phyloP scores from a whole-genome alignment of 2,113 vertebrate species.

The Chaenocephalus aceratus region DNA sequence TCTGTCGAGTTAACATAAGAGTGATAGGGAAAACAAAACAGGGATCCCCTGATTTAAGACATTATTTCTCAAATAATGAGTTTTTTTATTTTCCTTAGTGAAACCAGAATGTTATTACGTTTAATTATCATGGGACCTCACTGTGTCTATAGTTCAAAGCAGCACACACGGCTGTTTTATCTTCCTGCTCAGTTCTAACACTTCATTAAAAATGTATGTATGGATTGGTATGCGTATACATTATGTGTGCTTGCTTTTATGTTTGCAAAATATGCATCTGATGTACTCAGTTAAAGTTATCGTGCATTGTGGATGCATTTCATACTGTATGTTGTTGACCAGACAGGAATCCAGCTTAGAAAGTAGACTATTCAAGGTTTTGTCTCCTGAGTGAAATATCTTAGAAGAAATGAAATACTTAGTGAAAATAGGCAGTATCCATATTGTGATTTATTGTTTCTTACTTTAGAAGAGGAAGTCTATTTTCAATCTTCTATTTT shows the following conservation, averaged over 20 bases:
- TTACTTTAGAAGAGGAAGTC: too few relatives aligned
- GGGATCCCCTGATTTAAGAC: not conserved
- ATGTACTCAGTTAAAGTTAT: not conserved
- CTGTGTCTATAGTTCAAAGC: conserved; percentile 43
- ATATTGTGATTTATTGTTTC: not conserved
- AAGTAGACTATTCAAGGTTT: not conserved
- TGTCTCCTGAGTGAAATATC: not conserved
- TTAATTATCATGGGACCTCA: conserved; percentile 15
- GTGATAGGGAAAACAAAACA: conserved; percentile 4
- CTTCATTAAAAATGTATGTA: conserved; percentile 50
- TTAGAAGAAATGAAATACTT: not conserved
- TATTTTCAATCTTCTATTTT: too few relatives aligned
- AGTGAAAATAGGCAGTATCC: not conserved
- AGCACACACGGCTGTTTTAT: conserved; percentile 37
- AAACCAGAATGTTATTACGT: conserved; percentile 1
- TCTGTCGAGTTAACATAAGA: not conserved
- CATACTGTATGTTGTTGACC: not conserved
- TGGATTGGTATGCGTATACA: conserved; percentile 34
- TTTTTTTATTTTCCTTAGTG: not conserved
- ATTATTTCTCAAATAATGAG: conserved; percentile 6
- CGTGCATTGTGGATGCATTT: not conserved
- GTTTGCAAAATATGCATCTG: conserved; percentile 19
- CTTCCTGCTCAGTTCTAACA: conserved; percentile 2
- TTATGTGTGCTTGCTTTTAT: conserved; percentile 38
- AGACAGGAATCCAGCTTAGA: not conserved